A percentile compares a stretch with the other conserved stretches of the same genome.
Evolutionary conservation across 2,113 vertebrate genomes (phyloP).

Genomic region (Tragelaphus imberbis): DNA sequence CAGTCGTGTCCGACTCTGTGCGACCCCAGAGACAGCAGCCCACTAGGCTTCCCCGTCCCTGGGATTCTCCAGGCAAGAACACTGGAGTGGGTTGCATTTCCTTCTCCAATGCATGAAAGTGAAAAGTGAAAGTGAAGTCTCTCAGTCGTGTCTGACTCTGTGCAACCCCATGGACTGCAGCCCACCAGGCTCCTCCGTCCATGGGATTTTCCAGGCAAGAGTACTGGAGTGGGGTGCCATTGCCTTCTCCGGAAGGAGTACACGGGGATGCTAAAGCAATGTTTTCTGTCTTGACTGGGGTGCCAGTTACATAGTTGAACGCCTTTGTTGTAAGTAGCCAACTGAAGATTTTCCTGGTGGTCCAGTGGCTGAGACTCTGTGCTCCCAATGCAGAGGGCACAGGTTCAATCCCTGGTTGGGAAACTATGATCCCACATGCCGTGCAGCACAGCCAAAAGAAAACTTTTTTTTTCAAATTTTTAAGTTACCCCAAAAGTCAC

Average conservation of each 20-base stretch:
- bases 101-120: too few species aligned
- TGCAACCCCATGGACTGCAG: too few species aligned
- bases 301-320: neutral
- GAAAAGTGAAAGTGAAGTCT: too few species aligned
- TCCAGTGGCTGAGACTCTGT: neutral
- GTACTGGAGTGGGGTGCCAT: too few species aligned
- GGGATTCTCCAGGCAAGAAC: too few species aligned
- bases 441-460: neutral
- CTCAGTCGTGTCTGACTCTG: too few species aligned
- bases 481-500: neutral
- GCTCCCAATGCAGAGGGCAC: neutral
- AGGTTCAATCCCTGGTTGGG: neutral
- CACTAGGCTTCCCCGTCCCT: too few species aligned
- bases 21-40: too few species aligned
- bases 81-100: too few species aligned
- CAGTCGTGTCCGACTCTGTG: too few species aligned
- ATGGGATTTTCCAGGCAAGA: too few species aligned
- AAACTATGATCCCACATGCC: neutral
- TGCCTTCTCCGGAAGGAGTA: neutral
- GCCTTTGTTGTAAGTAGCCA: neutral
- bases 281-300: neutral
- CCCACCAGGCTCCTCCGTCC: too few species aligned
- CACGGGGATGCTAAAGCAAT: neutral
- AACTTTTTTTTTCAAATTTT: neutral
- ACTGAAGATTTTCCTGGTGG: neutral